Conservation (phyloP, 2,797 vertebrate genomes). For the Siniperca scherzeri region DNA sequence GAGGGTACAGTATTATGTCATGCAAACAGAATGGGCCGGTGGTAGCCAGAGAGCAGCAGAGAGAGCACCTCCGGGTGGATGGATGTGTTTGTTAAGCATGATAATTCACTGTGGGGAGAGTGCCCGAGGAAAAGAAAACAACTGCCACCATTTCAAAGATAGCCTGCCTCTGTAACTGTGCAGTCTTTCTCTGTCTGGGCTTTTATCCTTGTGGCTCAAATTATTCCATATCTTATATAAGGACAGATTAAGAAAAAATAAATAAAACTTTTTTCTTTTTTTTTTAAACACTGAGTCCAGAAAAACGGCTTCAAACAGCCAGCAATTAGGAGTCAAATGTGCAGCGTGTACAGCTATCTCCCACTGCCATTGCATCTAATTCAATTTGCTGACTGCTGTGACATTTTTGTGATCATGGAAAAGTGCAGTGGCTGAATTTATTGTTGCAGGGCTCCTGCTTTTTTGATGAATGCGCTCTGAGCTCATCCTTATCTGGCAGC, state of each 20-base stretch:
- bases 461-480: slow-evolving; percentile 67
- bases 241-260: slow-evolving; percentile 58
- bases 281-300: slow-evolving; percentile 1
- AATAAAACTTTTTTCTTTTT: slow-evolving; percentile 16
- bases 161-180: slow-evolving; percentile 23
- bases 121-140: slow-evolving; percentile 16
- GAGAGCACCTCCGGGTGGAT: slow-evolving; percentile 49
- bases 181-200: slow-evolving; percentile 31
- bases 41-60: slow-evolving; percentile 40
- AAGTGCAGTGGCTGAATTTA: slow-evolving; percentile 66
- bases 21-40: slow-evolving; percentile 49
- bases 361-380: slow-evolving; percentile 51
- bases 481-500: slow-evolving; percentile 67
- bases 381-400: slow-evolving; percentile 74
- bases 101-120: slow-evolving; percentile 58
- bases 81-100: slow-evolving; percentile 70
- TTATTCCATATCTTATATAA: slow-evolving; percentile 64
- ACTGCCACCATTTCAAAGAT: slow-evolving; percentile 50
- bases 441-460: slow-evolving; percentile 47
- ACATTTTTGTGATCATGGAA: slow-evolving; percentile 72
- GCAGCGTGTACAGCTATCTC: slow-evolving; percentile 49
- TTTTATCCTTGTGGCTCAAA: slow-evolving; percentile 59
- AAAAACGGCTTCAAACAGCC: slow-evolving; percentile 58
- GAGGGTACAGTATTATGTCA: slow-evolving; percentile 42
- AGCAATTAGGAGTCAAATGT: slow-evolving; percentile 52